Evolutionary conservation across 2,113 vertebrate genomes (phyloP).

Genomic region (Epinephelus lanceolatus): DNA sequence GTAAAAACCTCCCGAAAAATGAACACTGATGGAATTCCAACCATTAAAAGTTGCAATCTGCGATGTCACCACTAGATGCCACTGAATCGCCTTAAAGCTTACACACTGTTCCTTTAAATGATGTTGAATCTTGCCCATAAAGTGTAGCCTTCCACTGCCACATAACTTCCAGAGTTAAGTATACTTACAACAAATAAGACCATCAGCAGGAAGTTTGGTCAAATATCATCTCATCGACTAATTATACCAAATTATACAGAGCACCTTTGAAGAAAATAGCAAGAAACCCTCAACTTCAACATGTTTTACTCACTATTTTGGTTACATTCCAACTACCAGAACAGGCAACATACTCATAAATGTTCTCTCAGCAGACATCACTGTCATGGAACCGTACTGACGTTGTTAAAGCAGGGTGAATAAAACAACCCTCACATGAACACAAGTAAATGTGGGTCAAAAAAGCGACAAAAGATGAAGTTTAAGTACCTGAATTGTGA

Average conservation of each 20-base stretch:
- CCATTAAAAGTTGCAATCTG: too few species aligned
- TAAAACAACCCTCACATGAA: conserved; percentile 19
- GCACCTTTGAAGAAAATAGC: conserved; percentile 49
- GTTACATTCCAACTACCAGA: conserved; percentile 67
- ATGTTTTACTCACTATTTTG: conserved; percentile 43
- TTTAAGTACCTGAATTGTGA: conserved; percentile 65
- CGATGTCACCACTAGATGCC: too few species aligned
- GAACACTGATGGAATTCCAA: too few species aligned
- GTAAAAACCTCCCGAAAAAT: too few species aligned
- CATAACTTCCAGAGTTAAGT: conserved; percentile 28
- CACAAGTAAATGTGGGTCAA: conserved; percentile 20
- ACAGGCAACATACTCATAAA: conserved; percentile 45
- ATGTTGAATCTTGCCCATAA: too few species aligned
- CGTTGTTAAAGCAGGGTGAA: neutral
- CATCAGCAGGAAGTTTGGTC: neutral
- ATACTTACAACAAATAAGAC: conserved; percentile 37
- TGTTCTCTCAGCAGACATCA: conserved; percentile 9
- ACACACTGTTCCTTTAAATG: too few species aligned
- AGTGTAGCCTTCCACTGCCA: conserved; percentile 25
- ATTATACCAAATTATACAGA: conserved; percentile 27
- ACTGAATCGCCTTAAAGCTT: too few species aligned
- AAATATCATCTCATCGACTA: neutral
- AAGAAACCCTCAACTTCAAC: conserved; percentile 45
- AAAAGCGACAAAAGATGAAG: conserved; percentile 10
- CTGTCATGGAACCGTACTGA: conserved; percentile 14